These are phyloP conservation scores for Neodontobutis hainanensis DNA, from an alignment of 2,113 vertebrate genomes.

Conservation along the genomic window DNA sequence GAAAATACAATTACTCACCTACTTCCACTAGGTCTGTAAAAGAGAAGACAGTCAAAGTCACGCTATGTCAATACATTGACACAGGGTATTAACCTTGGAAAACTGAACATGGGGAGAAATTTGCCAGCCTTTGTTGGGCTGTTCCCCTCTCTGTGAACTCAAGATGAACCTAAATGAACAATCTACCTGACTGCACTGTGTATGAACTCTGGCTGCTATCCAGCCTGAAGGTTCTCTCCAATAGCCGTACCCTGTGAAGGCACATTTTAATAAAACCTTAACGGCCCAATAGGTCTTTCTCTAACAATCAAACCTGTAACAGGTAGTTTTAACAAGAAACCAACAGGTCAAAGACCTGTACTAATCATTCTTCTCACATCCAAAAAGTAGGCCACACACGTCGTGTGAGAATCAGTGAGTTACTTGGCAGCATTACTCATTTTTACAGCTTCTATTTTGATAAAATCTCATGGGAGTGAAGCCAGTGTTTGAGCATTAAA, in stretches of 20 bases:
- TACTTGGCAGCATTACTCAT: slow-evolving; percentile 19
- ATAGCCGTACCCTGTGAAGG: slow-evolving; percentile 28
- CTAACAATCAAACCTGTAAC: slow-evolving; percentile 5
- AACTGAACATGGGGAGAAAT: slow-evolving; percentile 70
- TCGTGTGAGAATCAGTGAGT: slow-evolving; percentile 17
- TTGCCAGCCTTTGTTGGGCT: slow-evolving; percentile 55
- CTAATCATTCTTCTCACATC: not conserved
- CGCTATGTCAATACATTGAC: slow-evolving; percentile 55
- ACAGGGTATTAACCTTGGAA: slow-evolving; percentile 64
- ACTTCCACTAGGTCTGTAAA: slow-evolving; percentile 65
- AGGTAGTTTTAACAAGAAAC: slow-evolving; percentile 16
- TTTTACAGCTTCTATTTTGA: slow-evolving; percentile 20
- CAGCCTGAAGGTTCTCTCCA: slow-evolving; percentile 42
- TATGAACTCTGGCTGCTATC: slow-evolving; percentile 55
- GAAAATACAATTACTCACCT: slow-evolving; percentile 67
- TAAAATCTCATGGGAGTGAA: slow-evolving; percentile 21
- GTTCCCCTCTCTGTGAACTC: slow-evolving; percentile 45
- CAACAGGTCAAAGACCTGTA: slow-evolving; percentile 16
- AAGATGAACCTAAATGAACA: slow-evolving; percentile 46
- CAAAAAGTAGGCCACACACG: slow-evolving; percentile 15
- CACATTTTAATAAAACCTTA: slow-evolving; percentile 50
- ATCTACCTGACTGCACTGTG: slow-evolving; percentile 67
- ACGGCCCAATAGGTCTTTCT: slow-evolving; percentile 8
- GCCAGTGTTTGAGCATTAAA: not conserved
- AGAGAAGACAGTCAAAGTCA: slow-evolving; percentile 63